Evolutionary conservation across 2,888 invertebrate species (phyloP).

Genomic region (Eretmocerus hayati): DNA sequence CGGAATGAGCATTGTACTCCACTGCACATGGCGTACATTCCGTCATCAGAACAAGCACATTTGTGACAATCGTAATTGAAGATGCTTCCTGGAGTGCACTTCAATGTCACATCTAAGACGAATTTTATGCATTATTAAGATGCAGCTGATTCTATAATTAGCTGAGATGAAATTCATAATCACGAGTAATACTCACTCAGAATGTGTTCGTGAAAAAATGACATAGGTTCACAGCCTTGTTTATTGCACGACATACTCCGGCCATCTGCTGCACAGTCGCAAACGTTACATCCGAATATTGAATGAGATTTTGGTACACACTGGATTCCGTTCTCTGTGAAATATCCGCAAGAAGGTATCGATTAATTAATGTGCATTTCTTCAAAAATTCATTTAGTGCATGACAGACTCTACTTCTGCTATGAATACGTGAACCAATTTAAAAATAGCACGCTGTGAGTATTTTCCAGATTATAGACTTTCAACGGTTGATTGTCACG

Average conservation of each 20-base stretch:
- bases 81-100: slow-evolving; percentile 44
- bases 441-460: no score
- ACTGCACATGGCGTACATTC: slow-evolving; percentile 48
- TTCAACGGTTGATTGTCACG: no score
- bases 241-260: not conserved
- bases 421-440: no score
- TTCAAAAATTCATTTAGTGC: no score
- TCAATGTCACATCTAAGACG: slow-evolving; percentile 5
- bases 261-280: slow-evolving; percentile 3
- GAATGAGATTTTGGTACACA: slow-evolving; percentile 5
- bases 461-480: no score
- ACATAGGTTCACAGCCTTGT: not conserved
- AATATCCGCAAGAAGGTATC: no score
- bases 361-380: no score
- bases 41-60: slow-evolving; percentile 51
- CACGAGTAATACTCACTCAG: slow-evolving; percentile 2
- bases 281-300: slow-evolving; percentile 5
- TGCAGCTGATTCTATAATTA: not conserved
- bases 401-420: not conserved
- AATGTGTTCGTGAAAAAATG: slow-evolving; percentile 6
- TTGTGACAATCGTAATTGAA: slow-evolving; percentile 51
- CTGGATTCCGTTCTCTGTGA: not conserved
- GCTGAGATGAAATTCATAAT: not conserved
- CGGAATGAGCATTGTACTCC: slow-evolving; percentile 4
- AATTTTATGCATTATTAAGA: not conserved